Evolutionary conservation across 2,113 vertebrate genomes (phyloP).

Genomic region (Cyprinodon brontotheroides): DNA sequence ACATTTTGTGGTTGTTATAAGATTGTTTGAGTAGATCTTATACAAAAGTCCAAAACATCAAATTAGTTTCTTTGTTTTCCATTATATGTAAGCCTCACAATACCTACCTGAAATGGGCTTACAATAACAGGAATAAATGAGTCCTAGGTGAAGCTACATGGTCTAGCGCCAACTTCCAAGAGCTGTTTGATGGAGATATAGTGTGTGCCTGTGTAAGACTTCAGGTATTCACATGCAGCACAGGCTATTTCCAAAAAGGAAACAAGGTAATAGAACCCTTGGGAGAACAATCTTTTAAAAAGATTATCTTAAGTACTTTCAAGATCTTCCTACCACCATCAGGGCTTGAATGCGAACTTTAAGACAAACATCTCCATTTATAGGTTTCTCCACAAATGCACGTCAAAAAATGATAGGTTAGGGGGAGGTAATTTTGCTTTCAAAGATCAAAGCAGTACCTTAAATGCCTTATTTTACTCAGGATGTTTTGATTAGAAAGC

Average conservation of each 20-base stretch:
- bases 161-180: conserved; percentile 33
- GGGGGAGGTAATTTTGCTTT: conserved; percentile 44
- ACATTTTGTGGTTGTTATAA: conserved; percentile 31
- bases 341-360: background rate
- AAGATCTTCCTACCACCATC: background rate
- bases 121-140: conserved; percentile 35
- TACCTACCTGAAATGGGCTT: background rate
- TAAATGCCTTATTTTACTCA: conserved; percentile 45
- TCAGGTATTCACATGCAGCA: background rate
- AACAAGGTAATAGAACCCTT: background rate
- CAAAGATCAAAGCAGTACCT: conserved; percentile 61
- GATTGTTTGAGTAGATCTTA: background rate
- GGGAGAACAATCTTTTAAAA: background rate
- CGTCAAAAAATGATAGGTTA: background rate
- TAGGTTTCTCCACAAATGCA: conserved; percentile 27
- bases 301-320: background rate
- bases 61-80: background rate
- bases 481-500: conserved; percentile 69
- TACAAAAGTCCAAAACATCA: conserved; percentile 1
- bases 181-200: conserved; percentile 33
- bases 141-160: conserved; percentile 36
- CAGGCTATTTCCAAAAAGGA: background rate
- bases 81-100: conserved; percentile 2
- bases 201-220: conserved; percentile 20
- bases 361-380: conserved; percentile 1